These are phyloP conservation scores for Trachelus stipa DNA, from an alignment of 2,888 invertebrate species.

Conservation along the genomic window DNA sequence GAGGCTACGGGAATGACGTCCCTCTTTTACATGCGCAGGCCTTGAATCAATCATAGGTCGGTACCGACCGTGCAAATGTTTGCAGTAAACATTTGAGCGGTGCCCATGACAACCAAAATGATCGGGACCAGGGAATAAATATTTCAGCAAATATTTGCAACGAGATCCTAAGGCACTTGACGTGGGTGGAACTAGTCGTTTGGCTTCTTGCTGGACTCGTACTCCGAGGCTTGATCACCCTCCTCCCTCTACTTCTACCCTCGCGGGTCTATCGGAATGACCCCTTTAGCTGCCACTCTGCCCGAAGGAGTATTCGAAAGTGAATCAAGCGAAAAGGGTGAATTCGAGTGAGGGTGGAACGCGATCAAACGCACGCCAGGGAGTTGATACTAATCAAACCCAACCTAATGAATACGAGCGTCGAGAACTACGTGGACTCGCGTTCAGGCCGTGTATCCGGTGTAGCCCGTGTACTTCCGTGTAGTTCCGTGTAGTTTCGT, in stretches of 20 bases:
- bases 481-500: background rate
- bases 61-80: background rate
- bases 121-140: background rate
- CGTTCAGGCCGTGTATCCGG: background rate
- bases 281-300: background rate
- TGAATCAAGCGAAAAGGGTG: background rate
- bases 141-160: background rate
- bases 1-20: background rate
- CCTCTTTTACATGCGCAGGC: background rate
- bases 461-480: too few species aligned
- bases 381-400: background rate
- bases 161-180: background rate
- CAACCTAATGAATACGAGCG: background rate
- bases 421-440: background rate
- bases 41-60: background rate
- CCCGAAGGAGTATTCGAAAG: background rate
- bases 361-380: background rate
- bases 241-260: too few species aligned
- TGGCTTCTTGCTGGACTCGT: background rate
- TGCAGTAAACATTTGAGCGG: background rate
- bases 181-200: background rate
- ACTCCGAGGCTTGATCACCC: too few species aligned
- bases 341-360: background rate
- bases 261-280: background rate
- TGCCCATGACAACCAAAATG: background rate